Evolutionary conservation across 2,113 vertebrate species (phyloP), one percentile per base, ranked within the genome.

Genomic region (Sterrhoptilus dennistouni): DNA sequence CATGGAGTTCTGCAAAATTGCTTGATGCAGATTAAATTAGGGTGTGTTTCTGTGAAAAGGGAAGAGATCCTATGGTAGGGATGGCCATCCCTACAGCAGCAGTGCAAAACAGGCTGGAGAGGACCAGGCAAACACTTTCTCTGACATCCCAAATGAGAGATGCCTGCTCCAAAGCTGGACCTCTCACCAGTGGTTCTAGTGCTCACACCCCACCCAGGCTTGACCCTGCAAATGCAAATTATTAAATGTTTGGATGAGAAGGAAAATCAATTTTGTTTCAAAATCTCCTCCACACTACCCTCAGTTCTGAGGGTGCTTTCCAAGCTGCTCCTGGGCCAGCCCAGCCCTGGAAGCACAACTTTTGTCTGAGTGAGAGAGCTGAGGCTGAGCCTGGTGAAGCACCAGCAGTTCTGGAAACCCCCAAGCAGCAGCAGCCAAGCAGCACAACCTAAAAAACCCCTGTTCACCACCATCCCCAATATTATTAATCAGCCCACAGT

Each of bases 401-500:
- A 59, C 47, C 69, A 86, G 80, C 69, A 81, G 69, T 3, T 78
- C 77, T 91, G 94, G 93, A 95, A 95, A 94, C 3, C 69, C 90
- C 88, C 83, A 8, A 70, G 72, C 23, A 93, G 71, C 49, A 91
- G 76, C 60, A 87, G 23, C 33, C 44, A 90, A 36, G 33, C 75
- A 85, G 82, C 90, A 70, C 42, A 38, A 27, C 54, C 42, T 38
- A 52, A 57, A 57, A 57, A 57, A 4, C 0, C 8, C 59, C 64
- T 71, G 1, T 71, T 83, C 79, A 28, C 93, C 88, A n/a, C 66
- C 93, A 75, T 52, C 59, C 18, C 80, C 70, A 57, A 89, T 95
- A 85, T 71, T 92, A 93, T 91, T 96, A 96, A 96, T 92, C 21
- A 5, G 70, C 63, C 82, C 92, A 91, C 19, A 2, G 69, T 92